These are phyloP conservation scores for Chrysochloris asiatica DNA, from an alignment of 2,113 vertebrate species.

Conservation along the genomic window DNA sequence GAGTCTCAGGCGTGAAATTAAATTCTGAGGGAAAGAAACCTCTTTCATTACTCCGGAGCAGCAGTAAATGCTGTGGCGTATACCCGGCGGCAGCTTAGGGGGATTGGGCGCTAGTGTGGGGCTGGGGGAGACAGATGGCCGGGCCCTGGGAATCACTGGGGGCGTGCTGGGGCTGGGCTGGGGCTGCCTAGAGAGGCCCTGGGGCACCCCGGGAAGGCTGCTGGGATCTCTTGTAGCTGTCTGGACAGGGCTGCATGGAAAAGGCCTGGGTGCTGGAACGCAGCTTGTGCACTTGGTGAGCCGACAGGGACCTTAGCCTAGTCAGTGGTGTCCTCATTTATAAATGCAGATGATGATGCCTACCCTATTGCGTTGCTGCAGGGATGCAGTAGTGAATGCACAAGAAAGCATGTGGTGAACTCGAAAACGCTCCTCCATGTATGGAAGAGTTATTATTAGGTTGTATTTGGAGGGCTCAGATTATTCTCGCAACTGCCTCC, in stretches of 20 bases:
- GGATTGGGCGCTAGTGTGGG: not conserved
- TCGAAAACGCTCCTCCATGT: not conserved
- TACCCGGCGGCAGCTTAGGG: slow-evolving; percentile 52
- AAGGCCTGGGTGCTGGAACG: not conserved
- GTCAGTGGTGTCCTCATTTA: not conserved
- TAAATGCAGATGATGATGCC: not conserved
- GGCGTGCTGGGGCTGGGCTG: not conserved
- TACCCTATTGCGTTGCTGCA: not conserved
- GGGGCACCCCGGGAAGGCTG: not conserved
- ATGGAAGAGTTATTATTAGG: accelerated
- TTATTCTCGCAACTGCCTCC: not conserved
- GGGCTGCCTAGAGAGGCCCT: slow-evolving; percentile 58
- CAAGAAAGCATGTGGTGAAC: not conserved
- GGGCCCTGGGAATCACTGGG: not conserved
- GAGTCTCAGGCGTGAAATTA: slow-evolving; percentile 87
- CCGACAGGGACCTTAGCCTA: not conserved
- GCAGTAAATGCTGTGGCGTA: slow-evolving; percentile 74
- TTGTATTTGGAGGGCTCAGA: not conserved
- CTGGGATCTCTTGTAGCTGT: not conserved
- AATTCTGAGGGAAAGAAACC: slow-evolving; percentile 84
- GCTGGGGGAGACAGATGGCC: slow-evolving; percentile 45
- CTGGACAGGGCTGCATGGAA: not conserved
- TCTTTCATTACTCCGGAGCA: slow-evolving; percentile 80
- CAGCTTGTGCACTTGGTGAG: not conserved
- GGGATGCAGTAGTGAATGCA: accelerated